Evolutionary conservation across 2,888 invertebrate genomes (phyloP).

Genomic region (Ornithoptera alexandrae): DNA sequence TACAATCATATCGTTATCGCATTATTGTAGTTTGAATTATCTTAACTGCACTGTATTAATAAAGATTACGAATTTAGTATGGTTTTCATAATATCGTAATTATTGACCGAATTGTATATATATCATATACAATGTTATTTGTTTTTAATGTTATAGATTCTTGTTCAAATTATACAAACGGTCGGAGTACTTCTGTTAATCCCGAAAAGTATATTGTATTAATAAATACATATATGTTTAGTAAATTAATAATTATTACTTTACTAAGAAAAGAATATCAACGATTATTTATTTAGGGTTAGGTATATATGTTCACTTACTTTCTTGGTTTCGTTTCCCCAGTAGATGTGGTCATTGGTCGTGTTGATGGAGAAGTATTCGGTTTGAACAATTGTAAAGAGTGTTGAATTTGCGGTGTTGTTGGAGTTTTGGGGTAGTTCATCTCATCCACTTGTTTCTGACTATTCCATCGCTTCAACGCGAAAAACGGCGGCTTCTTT

Average conservation of each 20-base stretch:
- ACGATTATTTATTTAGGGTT: too few relatives aligned
- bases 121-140: background rate
- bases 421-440: slow-evolving; percentile 30
- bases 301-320: slow-evolving; percentile 41
- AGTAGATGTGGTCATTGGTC: slow-evolving; percentile 38
- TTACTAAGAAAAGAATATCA: too few relatives aligned
- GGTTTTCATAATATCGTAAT: background rate
- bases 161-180: background rate
- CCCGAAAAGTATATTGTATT: too few relatives aligned
- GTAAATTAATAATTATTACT: too few relatives aligned
- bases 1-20: background rate
- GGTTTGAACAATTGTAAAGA: slow-evolving; percentile 37
- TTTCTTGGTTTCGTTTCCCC: slow-evolving; percentile 54
- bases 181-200: too few relatives aligned
- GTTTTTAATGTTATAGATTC: background rate
- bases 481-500: slow-evolving; percentile 61
- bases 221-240: too few relatives aligned
- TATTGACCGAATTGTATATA: background rate
- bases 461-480: slow-evolving; percentile 60
- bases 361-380: slow-evolving; percentile 13
- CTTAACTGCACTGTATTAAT: background rate
- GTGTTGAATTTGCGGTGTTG: slow-evolving; percentile 34
- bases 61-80: background rate
- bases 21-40: background rate
- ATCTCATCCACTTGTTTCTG: slow-evolving; percentile 43